Conservation (phyloP, 2,888 invertebrate species). For the Torymus texanus region DNA sequence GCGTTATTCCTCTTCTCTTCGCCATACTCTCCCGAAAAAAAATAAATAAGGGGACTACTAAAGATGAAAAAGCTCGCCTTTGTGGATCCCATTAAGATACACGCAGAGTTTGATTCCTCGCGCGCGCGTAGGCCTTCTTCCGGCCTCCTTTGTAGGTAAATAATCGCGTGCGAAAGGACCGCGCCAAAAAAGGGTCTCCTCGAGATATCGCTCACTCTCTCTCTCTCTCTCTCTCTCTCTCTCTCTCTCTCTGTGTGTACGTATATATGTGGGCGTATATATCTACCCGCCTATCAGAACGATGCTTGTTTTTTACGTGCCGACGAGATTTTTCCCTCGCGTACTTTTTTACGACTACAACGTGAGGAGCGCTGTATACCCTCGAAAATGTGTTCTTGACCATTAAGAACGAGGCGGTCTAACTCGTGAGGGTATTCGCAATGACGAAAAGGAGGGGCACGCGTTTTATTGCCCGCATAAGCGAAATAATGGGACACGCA, state of each 20-base stretch:
- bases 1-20: too few relatives aligned
- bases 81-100: constrained; percentile 54
- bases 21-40: not conserved
- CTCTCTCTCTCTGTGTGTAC: too few relatives aligned
- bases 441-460: constrained; percentile 25
- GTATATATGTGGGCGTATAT: too few relatives aligned
- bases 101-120: constrained; percentile 19
- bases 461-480: constrained; percentile 49
- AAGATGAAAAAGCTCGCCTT: constrained; percentile 12
- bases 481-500: constrained; percentile 33
- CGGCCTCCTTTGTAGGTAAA: constrained; percentile 48
- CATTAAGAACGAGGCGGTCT: constrained; percentile 26
- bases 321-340: constrained; percentile 6
- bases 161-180: constrained; percentile 31
- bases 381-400: constrained; percentile 27
- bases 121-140: constrained; percentile 19
- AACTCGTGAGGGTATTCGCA: constrained; percentile 31
- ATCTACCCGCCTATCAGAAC: not conserved
- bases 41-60: not conserved
- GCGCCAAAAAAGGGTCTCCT: constrained; percentile 2
- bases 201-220: not conserved
- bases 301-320: not conserved
- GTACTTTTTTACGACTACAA: not conserved
- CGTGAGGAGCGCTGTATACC: not conserved
- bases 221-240: too few relatives aligned